Evolutionary conservation across 2,888 invertebrate genomes (phyloP), one percentile per base, ranked within the genome.

Genomic region (Zaprionus lineosus): DNA sequence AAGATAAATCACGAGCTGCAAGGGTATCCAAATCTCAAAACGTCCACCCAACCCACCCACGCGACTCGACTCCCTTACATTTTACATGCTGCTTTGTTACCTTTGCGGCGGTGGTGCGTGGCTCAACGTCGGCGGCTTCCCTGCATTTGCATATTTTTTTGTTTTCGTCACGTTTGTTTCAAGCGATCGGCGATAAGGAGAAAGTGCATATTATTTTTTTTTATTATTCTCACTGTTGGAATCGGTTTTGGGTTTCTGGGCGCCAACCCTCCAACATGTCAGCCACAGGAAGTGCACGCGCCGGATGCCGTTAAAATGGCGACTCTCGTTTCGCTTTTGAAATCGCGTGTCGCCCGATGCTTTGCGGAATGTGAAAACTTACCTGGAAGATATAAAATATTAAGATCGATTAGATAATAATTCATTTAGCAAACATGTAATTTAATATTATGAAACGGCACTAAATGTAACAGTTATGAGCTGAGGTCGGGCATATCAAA

Each of bases 151-250:
- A 4, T 31, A 37, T 37, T 39, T 48, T 66, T 76, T 84, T 81
- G 86, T 81, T 86, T 72, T 74, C 56, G 74, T 86, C 86, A 82
- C 86, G 86, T 81, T 77, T 63, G 59, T 53, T 52, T 61, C 57
- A 58, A 37, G 33, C 55, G 74, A 71, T 71, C 64, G 40, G 59
- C 55, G 71, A 71, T 71, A 69, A 64, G 41, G 47, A n/a, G n/a
- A 61, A 51, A 69, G 44, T 69, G 70, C 74, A 71, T 36, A 70
- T 70, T 70, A 50, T 70, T 69, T 72, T 66, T 12, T 39, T 9
- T 44, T n/a, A n/a, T n/a, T n/a, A n/a, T n/a, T n/a, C n/a, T n/a
- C n/a, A n/a, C n/a, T n/a, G n/a, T n/a, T n/a, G n/a, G n/a, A n/a
- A n/a, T n/a, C n/a, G n/a, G 24, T 21, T 7, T 31, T 15, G 26